Base-by-base conservation (phyloP, 1,140 invertebrate genomes). In the Tyrophagus putrescentiae region DNA sequence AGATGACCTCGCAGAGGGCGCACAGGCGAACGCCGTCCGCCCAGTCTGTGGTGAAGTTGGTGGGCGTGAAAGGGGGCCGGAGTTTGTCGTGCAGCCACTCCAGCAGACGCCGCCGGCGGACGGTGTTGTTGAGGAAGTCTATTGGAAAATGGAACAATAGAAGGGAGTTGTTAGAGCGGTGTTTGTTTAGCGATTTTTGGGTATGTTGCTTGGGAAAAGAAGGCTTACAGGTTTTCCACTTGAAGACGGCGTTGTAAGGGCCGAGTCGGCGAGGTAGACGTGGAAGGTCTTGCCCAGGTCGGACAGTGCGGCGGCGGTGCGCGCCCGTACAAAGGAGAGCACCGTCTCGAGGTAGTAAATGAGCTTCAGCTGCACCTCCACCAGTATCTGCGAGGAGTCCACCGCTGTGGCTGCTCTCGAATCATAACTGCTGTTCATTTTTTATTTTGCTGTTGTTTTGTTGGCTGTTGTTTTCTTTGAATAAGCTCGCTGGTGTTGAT, bases 1-100 rank as follows among this genome's bases (percentile, higher is more conserved):
- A 63, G 11, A 75, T 53, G 1, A 67, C 64, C 52, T 74, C 72
- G 11, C 74, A 39, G 0, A 75, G 63, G 29, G 70, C 67, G 58
- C 72, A 72, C 1, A 75, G 63, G 0, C 66, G 66, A 25, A 71
- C 67, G 1, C 73, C 73, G 64, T 73, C 69, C 4, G 69, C 66
- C 73, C 73, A 75, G 44, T 50, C 57, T 4, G 29, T 16, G 13
- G 34, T 59, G 23, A 64, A 64, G 29, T 63, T 61, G 25, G 16
- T 61, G 18, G 45, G 32, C 6, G n/a, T 28, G 7, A 18, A 33
- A n/a, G 33, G 36, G 21, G n/a, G 18, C 28, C 16, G 11, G 3
- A 63, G 21, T 44, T 63, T 62, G 9, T n/a, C 18, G 18, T 27
- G n/a, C 6, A 60, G 25, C 62, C 62, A 63, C 48, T 63, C 29